Conservation (phyloP, 2,888 invertebrate species). For the Drosophila nr. fundita region DNA sequence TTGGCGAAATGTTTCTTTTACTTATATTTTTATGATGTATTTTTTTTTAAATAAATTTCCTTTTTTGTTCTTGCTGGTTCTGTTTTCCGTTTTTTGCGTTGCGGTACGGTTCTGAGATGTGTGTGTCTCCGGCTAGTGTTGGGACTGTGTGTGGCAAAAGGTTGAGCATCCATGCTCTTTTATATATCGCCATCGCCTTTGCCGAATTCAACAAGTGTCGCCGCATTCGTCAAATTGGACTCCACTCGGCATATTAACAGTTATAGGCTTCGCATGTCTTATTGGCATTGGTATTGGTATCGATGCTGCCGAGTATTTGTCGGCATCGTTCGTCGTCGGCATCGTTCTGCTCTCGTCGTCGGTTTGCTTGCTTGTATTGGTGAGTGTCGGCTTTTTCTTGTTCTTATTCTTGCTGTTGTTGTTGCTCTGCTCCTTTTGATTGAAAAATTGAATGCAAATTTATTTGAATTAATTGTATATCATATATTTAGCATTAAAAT, state of each 20-base stretch:
- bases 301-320: constrained; percentile 11
- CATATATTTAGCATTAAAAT: constrained; percentile 70
- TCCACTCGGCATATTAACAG: constrained; percentile 66
- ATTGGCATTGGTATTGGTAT: constrained; percentile 26
- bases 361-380: constrained; percentile 4
- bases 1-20: background rate
- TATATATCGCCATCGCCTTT: constrained; percentile 56
- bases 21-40: background rate
- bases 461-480: constrained; percentile 67
- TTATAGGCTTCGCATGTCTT: constrained; percentile 52
- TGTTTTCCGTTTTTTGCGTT: constrained; percentile 10
- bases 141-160: constrained; percentile 69
- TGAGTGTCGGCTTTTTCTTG: constrained; percentile 26
- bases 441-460: constrained; percentile 74
- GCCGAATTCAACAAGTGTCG: constrained; percentile 65
- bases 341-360: constrained; percentile 7
- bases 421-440: constrained; percentile 55
- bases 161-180: constrained; percentile 69
- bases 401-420: constrained; percentile 6
- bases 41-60: background rate
- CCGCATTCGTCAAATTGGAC: constrained; percentile 49
- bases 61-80: background rate
- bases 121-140: constrained; percentile 66
- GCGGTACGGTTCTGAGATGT: constrained; percentile 52
- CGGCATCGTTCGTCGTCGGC: constrained; percentile 6